These are phyloP conservation scores for Taenaris catops DNA, from an alignment of 2,888 invertebrate genomes.

Conservation along the genomic window DNA sequence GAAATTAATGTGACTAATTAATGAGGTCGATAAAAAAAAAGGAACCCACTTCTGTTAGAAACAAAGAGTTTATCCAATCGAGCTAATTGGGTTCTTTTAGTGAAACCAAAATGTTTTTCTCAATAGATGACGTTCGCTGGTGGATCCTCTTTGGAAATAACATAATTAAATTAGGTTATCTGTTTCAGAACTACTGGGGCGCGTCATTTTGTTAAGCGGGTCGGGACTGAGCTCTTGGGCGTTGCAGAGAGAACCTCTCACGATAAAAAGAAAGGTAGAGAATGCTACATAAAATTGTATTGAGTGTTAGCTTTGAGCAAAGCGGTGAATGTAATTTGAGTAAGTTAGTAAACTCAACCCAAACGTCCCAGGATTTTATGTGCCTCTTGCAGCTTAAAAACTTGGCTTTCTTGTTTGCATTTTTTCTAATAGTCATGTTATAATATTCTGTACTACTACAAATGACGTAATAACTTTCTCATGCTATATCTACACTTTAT, in stretches of 20 bases:
- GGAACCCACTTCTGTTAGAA: not conserved
- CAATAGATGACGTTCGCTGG: constrained; percentile 43
- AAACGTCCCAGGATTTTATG: not conserved
- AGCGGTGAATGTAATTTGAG: constrained; percentile 20
- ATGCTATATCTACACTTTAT: too few relatives aligned
- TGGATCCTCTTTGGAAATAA: constrained; percentile 50
- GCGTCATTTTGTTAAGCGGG: constrained; percentile 93
- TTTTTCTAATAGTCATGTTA: too few relatives aligned
- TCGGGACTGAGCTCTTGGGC: constrained; percentile 96
- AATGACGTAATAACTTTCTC: too few relatives aligned
- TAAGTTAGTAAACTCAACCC: constrained; percentile 18
- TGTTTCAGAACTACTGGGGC: constrained; percentile 90
- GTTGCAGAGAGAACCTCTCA: constrained; percentile 90
- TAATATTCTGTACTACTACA: too few relatives aligned
- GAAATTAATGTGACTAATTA: too few relatives aligned
- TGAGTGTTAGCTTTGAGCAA: constrained; percentile 24
- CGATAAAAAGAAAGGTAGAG: constrained; percentile 84
- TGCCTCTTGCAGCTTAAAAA: too few relatives aligned
- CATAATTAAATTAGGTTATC: constrained; percentile 63
- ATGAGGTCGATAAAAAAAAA: not conserved
- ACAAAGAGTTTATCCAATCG: constrained; percentile 4
- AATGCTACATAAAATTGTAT: constrained; percentile 27
- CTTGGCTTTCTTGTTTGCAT: too few relatives aligned
- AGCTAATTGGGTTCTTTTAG: constrained; percentile 8
- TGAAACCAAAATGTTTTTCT: constrained; percentile 40